Evolutionary conservation across 53 echinoderm and acorn worm species (phyloP).

Genomic region (Hippasteria phrygiana): DNA sequence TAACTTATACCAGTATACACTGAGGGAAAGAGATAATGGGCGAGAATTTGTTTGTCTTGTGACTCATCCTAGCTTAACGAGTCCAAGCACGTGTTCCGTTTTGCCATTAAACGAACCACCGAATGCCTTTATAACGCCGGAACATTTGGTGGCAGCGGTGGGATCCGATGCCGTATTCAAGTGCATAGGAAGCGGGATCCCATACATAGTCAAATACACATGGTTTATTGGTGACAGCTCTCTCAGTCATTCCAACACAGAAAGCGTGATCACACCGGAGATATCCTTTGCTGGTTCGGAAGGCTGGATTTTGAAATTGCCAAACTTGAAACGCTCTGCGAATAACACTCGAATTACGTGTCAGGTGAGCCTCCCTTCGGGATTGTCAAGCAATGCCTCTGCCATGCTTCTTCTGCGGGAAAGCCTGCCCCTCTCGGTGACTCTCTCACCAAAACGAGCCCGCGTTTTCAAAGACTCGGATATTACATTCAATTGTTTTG

Average conservation of each 20-base stretch:
- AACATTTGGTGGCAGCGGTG: slow-evolving; percentile 20
- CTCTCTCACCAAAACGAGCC: slow-evolving; percentile 30
- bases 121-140: slow-evolving; percentile 8
- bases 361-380: slow-evolving; percentile 42
- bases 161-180: slow-evolving; percentile 31
- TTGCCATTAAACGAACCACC: slow-evolving; percentile 47
- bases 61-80: slow-evolving; percentile 31
- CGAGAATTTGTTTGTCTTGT: slow-evolving; percentile 55
- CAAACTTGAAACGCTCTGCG: slow-evolving; percentile 1
- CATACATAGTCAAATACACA: slow-evolving; percentile 50
- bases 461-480: slow-evolving; percentile 22
- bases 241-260: slow-evolving; percentile 19
- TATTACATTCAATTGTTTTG: slow-evolving; percentile 41
- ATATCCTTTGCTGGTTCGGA: slow-evolving; percentile 41
- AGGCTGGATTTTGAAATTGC: slow-evolving; percentile 41
- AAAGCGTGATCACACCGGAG: slow-evolving; percentile 15
- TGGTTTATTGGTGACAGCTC: slow-evolving; percentile 50
- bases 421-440: slow-evolving; percentile 9
- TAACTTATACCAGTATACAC: slow-evolving; percentile 24
- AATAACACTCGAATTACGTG: slow-evolving; percentile 46
- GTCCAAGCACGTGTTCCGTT: slow-evolving; percentile 35
- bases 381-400: slow-evolving; percentile 47
- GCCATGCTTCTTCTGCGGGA: slow-evolving; percentile 37
- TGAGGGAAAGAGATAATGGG: slow-evolving; percentile 50
- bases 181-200: slow-evolving; percentile 55